A percentile compares a stretch with the other conserved stretches of the same genome.
Conservation (phyloP, 2,797 vertebrate species). For the Myotis planiceps region DNA sequence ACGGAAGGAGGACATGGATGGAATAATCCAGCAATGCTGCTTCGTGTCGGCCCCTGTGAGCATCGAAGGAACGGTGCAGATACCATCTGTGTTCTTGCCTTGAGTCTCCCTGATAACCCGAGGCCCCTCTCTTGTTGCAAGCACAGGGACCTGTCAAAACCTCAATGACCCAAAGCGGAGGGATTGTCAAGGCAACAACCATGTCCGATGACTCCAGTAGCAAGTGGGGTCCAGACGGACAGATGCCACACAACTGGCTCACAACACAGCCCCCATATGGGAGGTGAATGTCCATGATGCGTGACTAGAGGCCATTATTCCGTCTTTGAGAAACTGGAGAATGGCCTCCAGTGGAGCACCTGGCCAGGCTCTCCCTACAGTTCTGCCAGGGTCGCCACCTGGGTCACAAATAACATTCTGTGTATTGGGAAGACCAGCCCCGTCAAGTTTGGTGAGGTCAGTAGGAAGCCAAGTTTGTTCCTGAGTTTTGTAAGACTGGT, state of each 20-base stretch:
- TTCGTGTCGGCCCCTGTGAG: neutral
- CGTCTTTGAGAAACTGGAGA: neutral
- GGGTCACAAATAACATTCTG: neutral
- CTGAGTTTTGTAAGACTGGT: conserved; percentile 58
- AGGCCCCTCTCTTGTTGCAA: neutral
- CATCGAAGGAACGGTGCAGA: neutral
- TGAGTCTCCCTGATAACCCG: neutral
- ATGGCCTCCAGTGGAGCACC: neutral
- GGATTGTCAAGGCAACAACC: neutral
- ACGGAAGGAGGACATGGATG: neutral
- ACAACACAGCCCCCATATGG: neutral
- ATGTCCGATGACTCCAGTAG: neutral
- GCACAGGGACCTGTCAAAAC: neutral
- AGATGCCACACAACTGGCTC: neutral
- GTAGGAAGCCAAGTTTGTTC: conserved; percentile 34
- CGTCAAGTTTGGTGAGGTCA: conserved; percentile 38
- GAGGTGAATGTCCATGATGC: neutral
- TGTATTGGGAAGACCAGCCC: neutral
- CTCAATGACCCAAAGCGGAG: neutral
- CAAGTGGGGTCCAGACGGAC: neutral
- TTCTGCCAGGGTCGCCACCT: neutral
- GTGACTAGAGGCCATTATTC: neutral
- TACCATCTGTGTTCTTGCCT: neutral
- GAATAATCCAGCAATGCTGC: neutral
- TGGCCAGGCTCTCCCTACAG: neutral